Base-by-base conservation (phyloP, 2,888 invertebrate species). In the Eupithecia abbreviata region DNA sequence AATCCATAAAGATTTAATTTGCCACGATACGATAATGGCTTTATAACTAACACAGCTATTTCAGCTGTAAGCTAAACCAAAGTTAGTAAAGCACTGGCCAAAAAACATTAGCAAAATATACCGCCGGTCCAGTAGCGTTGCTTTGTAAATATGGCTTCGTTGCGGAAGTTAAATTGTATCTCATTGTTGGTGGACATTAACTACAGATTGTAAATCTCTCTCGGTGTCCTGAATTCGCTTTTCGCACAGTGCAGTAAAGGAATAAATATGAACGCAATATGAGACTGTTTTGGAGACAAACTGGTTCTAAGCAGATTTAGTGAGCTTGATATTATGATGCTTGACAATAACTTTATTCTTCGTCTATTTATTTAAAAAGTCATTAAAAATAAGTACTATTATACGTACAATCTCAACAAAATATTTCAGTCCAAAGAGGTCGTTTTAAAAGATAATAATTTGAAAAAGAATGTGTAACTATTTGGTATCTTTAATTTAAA, bases 101-200 rank as follows among this genome's bases (percentile, higher is more conserved):
- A 91, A 92, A 92, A 92, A 90, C 90, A 91, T 90, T 90, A 89
- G 87, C 85, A 80, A 84, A 89, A 90, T 88, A 88, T 90, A 90
- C 86, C 82, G 87, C 82, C 81, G 82, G 85, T 84, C 85, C 85
- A 82, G 85, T 84, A 85, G 86, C 86, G 87, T 86, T 89, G 90
- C 89, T 90, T 91, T 90, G 90, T 88, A 90, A 92, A 92, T 90
- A 90, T 90, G 84, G 88, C 85, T 88, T 86, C 86, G 90, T 86
- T 88, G 88, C 84, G 85, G 86, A 90, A 90, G 91, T 91, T 91
- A 91, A 91, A 92, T 91, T 92, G 91, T 93, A 90, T 91, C 91
- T 92, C 92, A 91, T 92, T 92, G 92, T 92, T 89, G 87, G 87
- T 82, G 89, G 89, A 90, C 91, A 90, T 91, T 93, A 91, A 92